phyloP scores from a whole-genome alignment of 2,888 invertebrate species.

The Rhagium mordax region DNA sequence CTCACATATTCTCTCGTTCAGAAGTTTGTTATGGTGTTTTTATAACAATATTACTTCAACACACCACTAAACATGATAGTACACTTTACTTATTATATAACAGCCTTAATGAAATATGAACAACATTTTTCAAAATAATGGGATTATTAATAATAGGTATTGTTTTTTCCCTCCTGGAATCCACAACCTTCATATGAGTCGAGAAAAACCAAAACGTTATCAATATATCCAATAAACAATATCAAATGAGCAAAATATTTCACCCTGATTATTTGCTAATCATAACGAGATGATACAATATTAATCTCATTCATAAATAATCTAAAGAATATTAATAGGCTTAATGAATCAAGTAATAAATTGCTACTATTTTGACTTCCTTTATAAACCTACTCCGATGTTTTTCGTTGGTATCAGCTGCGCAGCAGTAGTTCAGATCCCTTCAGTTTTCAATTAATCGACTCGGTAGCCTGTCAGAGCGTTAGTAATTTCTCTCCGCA shows the following conservation, averaged over 20 bases:
- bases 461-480: constrained; percentile 16
- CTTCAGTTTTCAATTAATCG: constrained; percentile 25
- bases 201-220: neutral
- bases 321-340: neutral
- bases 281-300: neutral
- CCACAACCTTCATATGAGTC: neutral
- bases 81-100: too few species aligned
- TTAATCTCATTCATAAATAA: neutral
- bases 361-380: constrained; percentile 18
- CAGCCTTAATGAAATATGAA: too few species aligned
- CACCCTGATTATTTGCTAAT: neutral
- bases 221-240: neutral
- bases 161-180: neutral
- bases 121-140: too few species aligned
- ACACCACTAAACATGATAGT: too few species aligned
- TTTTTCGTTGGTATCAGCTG: constrained; percentile 11
- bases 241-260: neutral
- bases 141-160: too few species aligned
- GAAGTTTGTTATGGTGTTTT: too few species aligned
- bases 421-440: constrained; percentile 3
- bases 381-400: neutral
- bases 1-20: too few species aligned
- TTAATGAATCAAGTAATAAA: constrained; percentile 15
- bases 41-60: too few species aligned
- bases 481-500: constrained; percentile 22